Percentiles rank a stretch among this genome's conserved stretches.
phyloP scores from a whole-genome alignment of 2,113 vertebrate genomes.

The Ceyx melanurus region DNA sequence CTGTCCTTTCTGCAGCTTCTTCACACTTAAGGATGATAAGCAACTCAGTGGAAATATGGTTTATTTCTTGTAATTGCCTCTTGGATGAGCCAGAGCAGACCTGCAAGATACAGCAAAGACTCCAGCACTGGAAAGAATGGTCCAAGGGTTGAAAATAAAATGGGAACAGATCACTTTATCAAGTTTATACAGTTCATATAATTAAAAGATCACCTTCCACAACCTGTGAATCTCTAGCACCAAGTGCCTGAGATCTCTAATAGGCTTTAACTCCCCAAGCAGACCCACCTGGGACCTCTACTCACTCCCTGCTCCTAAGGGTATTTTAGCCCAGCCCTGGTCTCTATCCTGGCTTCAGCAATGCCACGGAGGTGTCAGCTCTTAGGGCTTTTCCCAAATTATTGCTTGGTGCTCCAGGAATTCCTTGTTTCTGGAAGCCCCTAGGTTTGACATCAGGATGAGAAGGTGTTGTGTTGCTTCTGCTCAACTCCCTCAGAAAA shows the following conservation, averaged over 20 bases:
- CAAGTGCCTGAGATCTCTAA: not conserved
- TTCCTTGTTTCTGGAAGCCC: not conserved
- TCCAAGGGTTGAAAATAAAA: not conserved
- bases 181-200: not conserved
- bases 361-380: rapidly evolving
- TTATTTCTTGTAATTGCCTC: not conserved
- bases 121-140: rapidly evolving
- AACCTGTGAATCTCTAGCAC: not conserved
- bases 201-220: not conserved
- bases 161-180: not conserved
- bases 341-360: rapidly evolving
- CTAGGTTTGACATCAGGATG: not conserved
- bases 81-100: not conserved
- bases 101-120: not conserved
- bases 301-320: not conserved
- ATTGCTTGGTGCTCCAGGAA: not conserved
- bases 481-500: not conserved
- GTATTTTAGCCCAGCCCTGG: not conserved
- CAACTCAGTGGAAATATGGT: not conserved
- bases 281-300: not conserved
- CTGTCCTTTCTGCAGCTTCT: not conserved
- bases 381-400: rapidly evolving
- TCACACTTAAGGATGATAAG: not conserved
- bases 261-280: not conserved
- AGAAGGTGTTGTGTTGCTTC: rapidly evolving